Conservation (phyloP, 2,113 vertebrate species). For the Cottus gobio region DNA sequence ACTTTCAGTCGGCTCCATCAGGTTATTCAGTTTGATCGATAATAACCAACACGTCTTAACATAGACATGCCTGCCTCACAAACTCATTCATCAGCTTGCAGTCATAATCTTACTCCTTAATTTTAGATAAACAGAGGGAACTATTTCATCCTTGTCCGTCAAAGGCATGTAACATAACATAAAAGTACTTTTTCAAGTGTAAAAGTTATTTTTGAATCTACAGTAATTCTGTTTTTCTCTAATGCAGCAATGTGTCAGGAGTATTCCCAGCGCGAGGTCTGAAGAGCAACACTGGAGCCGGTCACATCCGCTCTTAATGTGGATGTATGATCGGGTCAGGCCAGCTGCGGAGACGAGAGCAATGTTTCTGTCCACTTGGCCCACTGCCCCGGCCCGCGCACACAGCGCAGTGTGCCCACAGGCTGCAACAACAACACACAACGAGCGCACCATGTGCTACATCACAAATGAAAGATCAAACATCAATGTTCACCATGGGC, state of each 20-base stretch:
- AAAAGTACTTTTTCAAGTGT: background rate
- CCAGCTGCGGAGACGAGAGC: slow-evolving; percentile 65
- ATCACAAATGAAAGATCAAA: slow-evolving; percentile 82
- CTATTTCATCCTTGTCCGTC: slow-evolving; percentile 43
- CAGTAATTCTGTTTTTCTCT: background rate
- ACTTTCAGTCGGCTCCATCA: slow-evolving; percentile 82
- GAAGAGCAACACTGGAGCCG: slow-evolving; percentile 25
- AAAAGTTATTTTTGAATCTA: background rate
- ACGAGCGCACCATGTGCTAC: slow-evolving; percentile 76
- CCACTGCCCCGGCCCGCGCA: slow-evolving; percentile 54
- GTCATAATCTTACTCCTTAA: slow-evolving; percentile 60
- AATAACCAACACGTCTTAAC: slow-evolving; percentile 77
- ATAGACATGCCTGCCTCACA: slow-evolving; percentile 59
- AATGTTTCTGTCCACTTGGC: slow-evolving; percentile 76
- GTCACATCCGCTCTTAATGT: slow-evolving; percentile 48
- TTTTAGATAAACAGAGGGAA: slow-evolving; percentile 37
- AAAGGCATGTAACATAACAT: background rate
- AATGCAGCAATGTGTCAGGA: slow-evolving; percentile 28
- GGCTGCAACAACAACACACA: slow-evolving; percentile 72
- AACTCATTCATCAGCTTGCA: slow-evolving; percentile 73
- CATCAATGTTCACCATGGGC: slow-evolving; percentile 69
- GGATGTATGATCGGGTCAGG: slow-evolving; percentile 64
- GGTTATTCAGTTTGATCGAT: slow-evolving; percentile 84
- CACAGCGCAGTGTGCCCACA: slow-evolving; percentile 62
- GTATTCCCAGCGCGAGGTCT: slow-evolving; percentile 28